Evolutionary conservation across 2,797 vertebrate genomes (phyloP), one percentile per base, ranked within the genome.

Genomic region (Gadopsis bispinosus): DNA sequence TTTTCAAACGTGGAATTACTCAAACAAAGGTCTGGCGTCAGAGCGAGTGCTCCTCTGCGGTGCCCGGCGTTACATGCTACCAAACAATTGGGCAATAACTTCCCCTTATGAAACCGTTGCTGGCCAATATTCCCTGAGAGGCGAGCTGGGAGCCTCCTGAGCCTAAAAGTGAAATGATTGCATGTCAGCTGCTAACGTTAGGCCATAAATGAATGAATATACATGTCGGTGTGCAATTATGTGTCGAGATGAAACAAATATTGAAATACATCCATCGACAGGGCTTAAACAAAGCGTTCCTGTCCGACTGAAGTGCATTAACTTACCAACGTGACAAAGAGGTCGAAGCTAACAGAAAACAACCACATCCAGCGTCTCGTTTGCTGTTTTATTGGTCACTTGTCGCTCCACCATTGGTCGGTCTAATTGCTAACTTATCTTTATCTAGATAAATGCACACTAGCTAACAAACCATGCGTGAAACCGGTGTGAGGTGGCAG

Each of bases 101-200:
- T 61, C 13, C 16, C 67, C 22, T 87, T 58, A 54, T 63, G 70
- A 67, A 82, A 80, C 55, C 0, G 16, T 82, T 67, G 69, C 22
- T 22, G 66, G 74, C 61, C 54, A 73, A 74, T 67, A 80, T 75
- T 73, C 83, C 60, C 68, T 22, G 47, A 29, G 79, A 83, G 65
- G 72, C 5, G 67, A 69, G 33, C 54, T 60, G 19, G 53, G 39
- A 43, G 31, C 58, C 73, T 62, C 62, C 41, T 11, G 50, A 74
- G 54, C 61, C 63, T 53, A 29, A 79, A 48, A 48, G 47, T 7
- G 47, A 48, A 48, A 48, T 48, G 47, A 48, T n/a, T 58, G 69
- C 75, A 69, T 63, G 74, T 20, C 58, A 74, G 53, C 56, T 64
- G 43, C 51, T 82, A 72, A 56, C 22, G 60, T 53, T 62, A 54